Conservation (phyloP, 2,113 vertebrate species). For the Chlorodrepanis virens region DNA sequence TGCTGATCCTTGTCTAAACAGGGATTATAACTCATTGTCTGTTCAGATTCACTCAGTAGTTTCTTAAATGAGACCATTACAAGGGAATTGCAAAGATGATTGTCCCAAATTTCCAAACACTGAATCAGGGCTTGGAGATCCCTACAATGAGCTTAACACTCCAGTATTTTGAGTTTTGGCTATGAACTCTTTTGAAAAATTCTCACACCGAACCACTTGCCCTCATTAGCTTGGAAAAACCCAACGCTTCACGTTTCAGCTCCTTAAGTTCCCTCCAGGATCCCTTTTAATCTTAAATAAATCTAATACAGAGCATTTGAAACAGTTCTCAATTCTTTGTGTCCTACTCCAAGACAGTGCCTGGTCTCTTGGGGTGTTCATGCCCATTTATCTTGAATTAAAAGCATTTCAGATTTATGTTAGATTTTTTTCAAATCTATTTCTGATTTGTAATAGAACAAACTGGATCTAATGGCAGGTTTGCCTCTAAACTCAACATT, state of each 20-base stretch:
- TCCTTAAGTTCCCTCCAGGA: neutral
- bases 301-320: neutral
- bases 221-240: neutral
- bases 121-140: neutral
- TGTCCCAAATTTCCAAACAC: neutral
- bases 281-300: neutral
- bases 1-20: neutral
- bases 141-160: fast-evolving
- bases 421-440: too few relatives aligned
- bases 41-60: neutral
- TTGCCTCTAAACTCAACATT: neutral
- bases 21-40: neutral
- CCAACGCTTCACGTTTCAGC: fast-evolving
- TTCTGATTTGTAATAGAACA: neutral
- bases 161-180: neutral
- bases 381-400: neutral
- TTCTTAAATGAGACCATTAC: neutral
- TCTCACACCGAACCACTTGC: neutral
- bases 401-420: neutral
- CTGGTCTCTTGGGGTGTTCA: neutral
- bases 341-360: neutral
- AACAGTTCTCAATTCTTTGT: neutral
- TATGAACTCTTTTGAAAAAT: fast-evolving
- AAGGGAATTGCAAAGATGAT: neutral
- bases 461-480: neutral